Conservation (phyloP, 2,888 invertebrate species). For the Pterostichus madidus region DNA sequence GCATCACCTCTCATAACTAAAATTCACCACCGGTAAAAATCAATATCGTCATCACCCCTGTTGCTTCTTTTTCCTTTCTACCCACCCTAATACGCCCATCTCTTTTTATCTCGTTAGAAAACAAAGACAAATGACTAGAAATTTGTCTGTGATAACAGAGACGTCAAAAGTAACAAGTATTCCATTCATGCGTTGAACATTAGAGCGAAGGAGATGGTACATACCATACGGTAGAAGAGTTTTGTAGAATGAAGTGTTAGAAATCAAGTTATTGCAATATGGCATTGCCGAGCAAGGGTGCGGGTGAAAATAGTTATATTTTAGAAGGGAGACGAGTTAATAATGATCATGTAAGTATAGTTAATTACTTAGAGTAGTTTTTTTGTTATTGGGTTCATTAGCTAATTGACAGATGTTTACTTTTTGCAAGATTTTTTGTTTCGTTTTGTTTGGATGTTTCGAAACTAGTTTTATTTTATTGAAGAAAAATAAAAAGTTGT, state of each 20-base stretch:
- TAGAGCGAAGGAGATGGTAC: constrained; percentile 11
- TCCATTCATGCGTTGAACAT: constrained; percentile 27
- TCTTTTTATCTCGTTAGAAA: not conserved
- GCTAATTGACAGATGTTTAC: no score
- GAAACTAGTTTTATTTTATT: no score
- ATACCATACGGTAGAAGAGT: not conserved
- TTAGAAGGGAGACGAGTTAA: constrained; percentile 16
- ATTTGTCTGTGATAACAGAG: not conserved
- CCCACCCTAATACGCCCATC: not conserved
- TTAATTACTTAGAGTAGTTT: not conserved
- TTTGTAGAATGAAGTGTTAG: not conserved
- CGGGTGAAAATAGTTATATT: constrained; percentile 63
- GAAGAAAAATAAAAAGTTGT: no score
- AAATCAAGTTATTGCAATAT: constrained; percentile 3
- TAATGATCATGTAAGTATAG: constrained; percentile 58
- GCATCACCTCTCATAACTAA: not conserved
- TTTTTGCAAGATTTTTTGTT: no score
- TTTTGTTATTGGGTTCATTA: no score
- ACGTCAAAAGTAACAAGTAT: constrained; percentile 26
- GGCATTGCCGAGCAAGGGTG: constrained; percentile 32
- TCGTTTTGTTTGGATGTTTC: no score
- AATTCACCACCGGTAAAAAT: constrained; percentile 8
- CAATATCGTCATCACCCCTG: not conserved
- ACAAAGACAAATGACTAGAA: not conserved
- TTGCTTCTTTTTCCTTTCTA: constrained; percentile 17